phyloP scores from a whole-genome alignment of 2,888 invertebrate species.

The Parnassius orleans region DNA sequence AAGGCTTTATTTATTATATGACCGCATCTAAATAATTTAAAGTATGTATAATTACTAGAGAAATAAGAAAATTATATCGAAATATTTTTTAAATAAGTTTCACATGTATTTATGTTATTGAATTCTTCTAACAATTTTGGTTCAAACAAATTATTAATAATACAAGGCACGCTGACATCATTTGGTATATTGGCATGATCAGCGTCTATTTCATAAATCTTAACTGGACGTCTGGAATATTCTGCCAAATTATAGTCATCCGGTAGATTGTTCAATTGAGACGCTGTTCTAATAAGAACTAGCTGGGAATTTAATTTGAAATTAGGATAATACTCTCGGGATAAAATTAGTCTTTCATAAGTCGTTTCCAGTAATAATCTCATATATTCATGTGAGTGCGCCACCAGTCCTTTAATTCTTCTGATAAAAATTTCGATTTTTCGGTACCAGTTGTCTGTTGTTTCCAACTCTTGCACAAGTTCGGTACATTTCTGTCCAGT shows the following conservation, averaged over 20 bases:
- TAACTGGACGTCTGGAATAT: conserved; percentile 4
- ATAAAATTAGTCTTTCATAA: conserved; percentile 6
- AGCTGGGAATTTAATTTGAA: conserved; percentile 6
- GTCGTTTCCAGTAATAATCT: conserved; percentile 1
- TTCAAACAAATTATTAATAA: conserved; percentile 9
- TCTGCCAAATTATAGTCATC: conserved; percentile 8
- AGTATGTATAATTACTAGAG: no score
- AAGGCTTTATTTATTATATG: no score
- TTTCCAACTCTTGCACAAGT: not conserved
- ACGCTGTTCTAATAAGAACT: conserved; percentile 6
- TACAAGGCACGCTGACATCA: not conserved
- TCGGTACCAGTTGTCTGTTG: not conserved
- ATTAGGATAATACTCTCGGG: conserved; percentile 2
- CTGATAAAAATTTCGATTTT: conserved; percentile 9
- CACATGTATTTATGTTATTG: conserved; percentile 8
- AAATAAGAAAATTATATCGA: no score
- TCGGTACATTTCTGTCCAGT: not conserved
- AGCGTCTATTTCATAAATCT: conserved; percentile 1
- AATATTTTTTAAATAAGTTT: not conserved
- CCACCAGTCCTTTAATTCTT: conserved; percentile 4
- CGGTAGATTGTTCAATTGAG: not conserved
- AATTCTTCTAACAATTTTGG: conserved; percentile 1
- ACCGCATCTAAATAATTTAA: no score
- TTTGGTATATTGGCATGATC: conserved; percentile 1
- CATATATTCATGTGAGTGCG: conserved; percentile 10